Evolutionary conservation across 1,140 invertebrate genomes (phyloP), one percentile per base, ranked within the genome.

Genomic region (Armadillidium nasatum): DNA sequence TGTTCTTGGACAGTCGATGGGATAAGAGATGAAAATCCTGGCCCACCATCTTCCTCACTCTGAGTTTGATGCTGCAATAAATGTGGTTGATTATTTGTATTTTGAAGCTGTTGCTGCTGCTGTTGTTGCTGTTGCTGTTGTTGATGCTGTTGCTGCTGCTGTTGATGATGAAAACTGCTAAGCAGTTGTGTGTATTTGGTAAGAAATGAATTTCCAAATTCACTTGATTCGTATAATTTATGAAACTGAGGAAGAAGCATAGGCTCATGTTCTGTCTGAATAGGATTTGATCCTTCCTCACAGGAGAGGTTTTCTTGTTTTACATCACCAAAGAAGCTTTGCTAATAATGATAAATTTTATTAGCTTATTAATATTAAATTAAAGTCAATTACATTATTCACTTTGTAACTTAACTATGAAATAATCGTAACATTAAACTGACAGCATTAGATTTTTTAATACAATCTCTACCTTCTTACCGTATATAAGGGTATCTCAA

Each of bases 1-100:
- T 74, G 74, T 43, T 79, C 78, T 50, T 79, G 78, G 44, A 79
- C 78, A 22, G 78, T 79, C 11, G 75, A 76, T 73, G 78, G 78
- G 67, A 79, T 79, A 44, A 76, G 75, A 22, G 78, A 74, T 9
- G 78, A 74, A 68, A 74, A 79, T 22, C 74, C 22, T n/a, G 74
- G 72, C 4, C 73, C 75, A n/a, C 72, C 75, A 45, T 70, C 67
- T 66, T 70, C 68, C 19, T 71, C 23, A 78, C 33, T 33, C 77
- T 76, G 44, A 78, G 11, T 60, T 19, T 60, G 50, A 4, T 60
- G 50, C 3, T 13, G 19, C 50, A 60, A 60, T 15, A 15, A 19
- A 15, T 60, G 50, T 60, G 11, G 2, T 7, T 60, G 50, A 19
- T 13, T 15, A 19, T 19, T 60, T 60, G 11, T 13, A 15, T 74